Evolutionary conservation across 1,140 invertebrate species (phyloP).

Genomic region (Calephelis virginiensis): DNA sequence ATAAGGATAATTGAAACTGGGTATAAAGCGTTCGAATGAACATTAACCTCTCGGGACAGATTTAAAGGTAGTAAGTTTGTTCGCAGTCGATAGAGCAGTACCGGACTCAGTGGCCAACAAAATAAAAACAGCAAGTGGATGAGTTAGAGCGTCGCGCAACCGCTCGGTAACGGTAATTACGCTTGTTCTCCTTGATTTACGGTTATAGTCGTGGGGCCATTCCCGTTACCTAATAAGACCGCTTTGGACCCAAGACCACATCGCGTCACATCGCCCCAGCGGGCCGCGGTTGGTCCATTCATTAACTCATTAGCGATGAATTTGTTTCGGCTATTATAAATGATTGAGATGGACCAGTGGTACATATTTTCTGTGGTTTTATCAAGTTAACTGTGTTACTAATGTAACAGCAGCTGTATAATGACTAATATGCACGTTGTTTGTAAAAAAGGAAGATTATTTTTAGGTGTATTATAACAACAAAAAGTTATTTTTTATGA

Average conservation of each 20-base stretch:
- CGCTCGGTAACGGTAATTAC: slow-evolving; percentile 74
- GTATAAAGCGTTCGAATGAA: slow-evolving; percentile 57
- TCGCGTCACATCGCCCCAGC: slow-evolving; percentile 46
- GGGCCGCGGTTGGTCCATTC: slow-evolving; percentile 49
- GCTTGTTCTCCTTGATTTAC: slow-evolving; percentile 78
- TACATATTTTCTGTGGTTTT: not conserved
- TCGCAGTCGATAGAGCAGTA: slow-evolving; percentile 71
- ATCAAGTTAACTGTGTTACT: no score
- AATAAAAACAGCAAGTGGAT: slow-evolving; percentile 75
- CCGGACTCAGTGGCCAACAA: slow-evolving; percentile 62
- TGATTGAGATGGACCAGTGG: slow-evolving; percentile 50
- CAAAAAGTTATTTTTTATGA: no score
- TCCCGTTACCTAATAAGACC: slow-evolving; percentile 77
- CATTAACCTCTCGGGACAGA: slow-evolving; percentile 68
- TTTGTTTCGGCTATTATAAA: slow-evolving; percentile 63
- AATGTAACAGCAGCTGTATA: no score
- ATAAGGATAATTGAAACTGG: slow-evolving; percentile 58
- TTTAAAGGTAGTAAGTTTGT: slow-evolving; percentile 73
- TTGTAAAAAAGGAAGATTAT: no score
- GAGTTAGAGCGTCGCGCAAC: slow-evolving; percentile 74
- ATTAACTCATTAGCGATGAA: slow-evolving; percentile 68
- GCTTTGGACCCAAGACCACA: slow-evolving; percentile 73
- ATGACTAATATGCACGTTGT: no score
- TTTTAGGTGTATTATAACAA: no score
- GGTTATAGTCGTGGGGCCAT: slow-evolving; percentile 76